Evolutionary conservation across 2,888 invertebrate species (phyloP).

Genomic region (Aquatica leii): DNA sequence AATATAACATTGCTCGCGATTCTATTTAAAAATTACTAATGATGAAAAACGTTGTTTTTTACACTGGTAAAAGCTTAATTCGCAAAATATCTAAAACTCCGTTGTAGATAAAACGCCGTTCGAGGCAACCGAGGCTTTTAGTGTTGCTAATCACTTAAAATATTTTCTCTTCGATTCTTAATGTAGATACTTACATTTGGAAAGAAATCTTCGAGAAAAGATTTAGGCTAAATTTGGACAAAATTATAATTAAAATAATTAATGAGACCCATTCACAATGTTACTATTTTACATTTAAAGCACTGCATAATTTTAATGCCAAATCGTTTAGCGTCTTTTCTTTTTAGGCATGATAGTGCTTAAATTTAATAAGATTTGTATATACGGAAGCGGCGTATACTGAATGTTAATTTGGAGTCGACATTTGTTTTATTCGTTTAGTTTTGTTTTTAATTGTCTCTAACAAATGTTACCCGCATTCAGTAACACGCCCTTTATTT

Average conservation of each 20-base stretch:
- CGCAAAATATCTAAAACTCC: no score
- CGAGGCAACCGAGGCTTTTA: no score
- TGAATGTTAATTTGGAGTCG: slow-evolving; percentile 15
- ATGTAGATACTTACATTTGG: no score
- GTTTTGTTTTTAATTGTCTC: slow-evolving; percentile 12
- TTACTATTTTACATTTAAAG: slow-evolving; percentile 27
- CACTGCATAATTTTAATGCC: slow-evolving; percentile 49
- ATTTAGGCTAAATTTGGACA: slow-evolving; percentile 48
- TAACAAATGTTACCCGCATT: slow-evolving; percentile 35
- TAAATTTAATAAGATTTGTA: slow-evolving; percentile 33
- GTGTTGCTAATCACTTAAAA: no score
- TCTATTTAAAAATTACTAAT: no score
- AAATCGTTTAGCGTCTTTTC: slow-evolving; percentile 48
- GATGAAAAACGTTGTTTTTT: no score
- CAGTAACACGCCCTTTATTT: slow-evolving; percentile 42
- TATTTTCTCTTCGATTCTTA: no score
- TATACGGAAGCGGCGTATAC: slow-evolving; percentile 24
- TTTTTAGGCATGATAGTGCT: slow-evolving; percentile 39
- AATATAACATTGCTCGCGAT: background rate
- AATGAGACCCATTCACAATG: slow-evolving; percentile 7
- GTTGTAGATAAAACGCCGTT: no score
- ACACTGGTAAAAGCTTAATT: no score
- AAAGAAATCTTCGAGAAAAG: slow-evolving; percentile 12
- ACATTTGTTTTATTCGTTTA: slow-evolving; percentile 13
- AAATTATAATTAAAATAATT: slow-evolving; percentile 5